Conservation (phyloP, 1,140 invertebrate species). For the Lanistes nyassanus region DNA sequence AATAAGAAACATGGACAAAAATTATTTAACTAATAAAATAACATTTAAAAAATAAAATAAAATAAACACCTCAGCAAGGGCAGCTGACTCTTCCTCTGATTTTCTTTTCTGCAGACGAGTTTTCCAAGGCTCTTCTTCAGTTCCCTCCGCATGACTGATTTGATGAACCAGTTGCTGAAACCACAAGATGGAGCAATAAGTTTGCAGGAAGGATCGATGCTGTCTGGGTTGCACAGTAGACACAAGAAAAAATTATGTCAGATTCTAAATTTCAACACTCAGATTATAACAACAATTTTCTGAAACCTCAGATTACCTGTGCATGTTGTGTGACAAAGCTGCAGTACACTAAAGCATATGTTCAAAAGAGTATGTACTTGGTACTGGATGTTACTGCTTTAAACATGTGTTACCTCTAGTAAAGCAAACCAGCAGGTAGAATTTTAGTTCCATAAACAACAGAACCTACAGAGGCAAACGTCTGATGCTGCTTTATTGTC, state of each 20-base stretch:
- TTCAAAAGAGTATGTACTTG: too few species aligned
- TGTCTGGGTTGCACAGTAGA: not conserved
- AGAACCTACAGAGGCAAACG: too few species aligned
- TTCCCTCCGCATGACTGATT: constrained; percentile 25
- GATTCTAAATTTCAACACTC: too few species aligned
- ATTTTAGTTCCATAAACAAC: not conserved
- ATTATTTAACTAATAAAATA: not conserved
- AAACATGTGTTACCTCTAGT: too few species aligned
- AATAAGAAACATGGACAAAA: not conserved
- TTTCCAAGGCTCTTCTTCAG: constrained; percentile 14
- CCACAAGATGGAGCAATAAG: not conserved
- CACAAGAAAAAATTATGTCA: not conserved
- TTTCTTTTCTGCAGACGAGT: constrained; percentile 25
- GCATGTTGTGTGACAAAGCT: too few species aligned
- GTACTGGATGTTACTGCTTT: too few species aligned
- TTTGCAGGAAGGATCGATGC: not conserved
- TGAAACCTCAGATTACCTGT: not conserved
- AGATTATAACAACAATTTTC: too few species aligned
- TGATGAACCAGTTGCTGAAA: constrained; percentile 27
- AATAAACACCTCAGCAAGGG: constrained; percentile 6
- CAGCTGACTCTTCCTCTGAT: constrained; percentile 22
- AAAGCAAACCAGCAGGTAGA: too few species aligned
- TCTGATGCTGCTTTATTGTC: too few species aligned
- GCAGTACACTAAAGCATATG: too few species aligned
- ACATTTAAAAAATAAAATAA: not conserved